Evolutionary conservation across 2,113 vertebrate genomes (phyloP), one percentile per base, ranked within the genome.

Genomic region (Psilopogon haemacephalus): DNA sequence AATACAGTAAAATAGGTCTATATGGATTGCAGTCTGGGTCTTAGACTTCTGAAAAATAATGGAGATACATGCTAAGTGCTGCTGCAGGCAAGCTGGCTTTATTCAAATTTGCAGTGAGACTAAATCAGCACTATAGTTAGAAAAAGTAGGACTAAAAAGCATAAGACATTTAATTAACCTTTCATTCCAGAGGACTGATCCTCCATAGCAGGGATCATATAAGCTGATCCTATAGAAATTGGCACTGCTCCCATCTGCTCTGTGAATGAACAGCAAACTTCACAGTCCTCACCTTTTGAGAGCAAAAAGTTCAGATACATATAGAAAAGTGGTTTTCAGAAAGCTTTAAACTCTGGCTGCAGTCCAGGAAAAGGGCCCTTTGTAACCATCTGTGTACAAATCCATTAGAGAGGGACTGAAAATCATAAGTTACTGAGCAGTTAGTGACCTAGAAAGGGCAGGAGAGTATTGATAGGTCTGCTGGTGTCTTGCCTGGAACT

Each of bases 81-180:
- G 58, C 52, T 71, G 24, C 17, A 60, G 48, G 76, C 32, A 88
- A 86, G 27, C 9, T 33, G 33, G 30, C 17, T 65, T 58, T 26
- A 54, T 38, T 63, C 1, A 1, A 63, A 89, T 69, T 62, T 65
- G 15, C 71, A 63, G 16, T 20, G 63, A 76, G 55, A 63, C 37
- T 70, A 84, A 73, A 82, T 55, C 71, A 92, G 18, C 14, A 58
- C 12, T 85, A 67, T 12, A 7, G 2, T 52, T 83, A 50, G 35
- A 50, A 87, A 69, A 82, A 52, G 15, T 6, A 77, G 58, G 26
- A 86, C 37, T 88, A 38, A 37, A 76, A 84, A 71, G 35, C 21
- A 13, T 16, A 48, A 64, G 73, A n/a, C 21, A 77, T 63, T 77
- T 88, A 94, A 94, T 95, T 90, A 95, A 77, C 9, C 18, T 88